A percentile compares a stretch with the other conserved stretches of the same genome.
These are phyloP conservation scores for Balearica regulorum DNA, from an alignment of 2,797 vertebrate species.

Conservation along the genomic window DNA sequence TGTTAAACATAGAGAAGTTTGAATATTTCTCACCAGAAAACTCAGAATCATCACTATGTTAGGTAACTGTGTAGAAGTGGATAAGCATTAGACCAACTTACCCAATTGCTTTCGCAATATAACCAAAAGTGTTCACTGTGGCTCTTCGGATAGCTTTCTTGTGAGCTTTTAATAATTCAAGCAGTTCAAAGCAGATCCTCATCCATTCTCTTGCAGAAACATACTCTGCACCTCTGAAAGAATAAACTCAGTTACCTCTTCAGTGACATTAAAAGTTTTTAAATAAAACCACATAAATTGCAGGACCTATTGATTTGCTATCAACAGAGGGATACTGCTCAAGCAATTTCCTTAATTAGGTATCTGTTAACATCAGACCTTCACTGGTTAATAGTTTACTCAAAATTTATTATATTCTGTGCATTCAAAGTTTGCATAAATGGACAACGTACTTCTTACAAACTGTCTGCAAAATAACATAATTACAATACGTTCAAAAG, in stretches of 20 bases:
- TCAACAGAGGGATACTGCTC: neutral
- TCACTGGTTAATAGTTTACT: neutral
- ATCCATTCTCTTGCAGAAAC: slow-evolving; percentile 99
- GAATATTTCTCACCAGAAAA: neutral
- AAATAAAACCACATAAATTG: neutral
- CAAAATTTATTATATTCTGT: no score
- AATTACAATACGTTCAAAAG: neutral
- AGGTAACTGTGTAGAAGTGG: neutral
- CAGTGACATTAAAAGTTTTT: neutral
- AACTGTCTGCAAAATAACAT: neutral
- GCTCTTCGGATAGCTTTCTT: slow-evolving; percentile 98
- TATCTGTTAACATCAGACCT: neutral
- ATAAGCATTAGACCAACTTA: slow-evolving; percentile 68
- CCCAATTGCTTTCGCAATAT: slow-evolving; percentile 99
- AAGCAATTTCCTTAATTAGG: neutral
- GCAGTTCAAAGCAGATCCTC: slow-evolving; percentile 98
- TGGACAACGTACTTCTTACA: neutral
- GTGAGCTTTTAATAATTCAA: slow-evolving; percentile 96
- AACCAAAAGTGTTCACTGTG: slow-evolving; percentile 98
- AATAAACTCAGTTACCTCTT: neutral
- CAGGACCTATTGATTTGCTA: neutral
- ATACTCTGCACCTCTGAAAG: slow-evolving; percentile 92
- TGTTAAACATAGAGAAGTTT: neutral
- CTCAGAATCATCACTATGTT: neutral
- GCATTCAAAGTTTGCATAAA: neutral